These are phyloP conservation scores for Gymnoscopelus braueri DNA, from an alignment of 2,797 vertebrate species.

Conservation along the genomic window DNA sequence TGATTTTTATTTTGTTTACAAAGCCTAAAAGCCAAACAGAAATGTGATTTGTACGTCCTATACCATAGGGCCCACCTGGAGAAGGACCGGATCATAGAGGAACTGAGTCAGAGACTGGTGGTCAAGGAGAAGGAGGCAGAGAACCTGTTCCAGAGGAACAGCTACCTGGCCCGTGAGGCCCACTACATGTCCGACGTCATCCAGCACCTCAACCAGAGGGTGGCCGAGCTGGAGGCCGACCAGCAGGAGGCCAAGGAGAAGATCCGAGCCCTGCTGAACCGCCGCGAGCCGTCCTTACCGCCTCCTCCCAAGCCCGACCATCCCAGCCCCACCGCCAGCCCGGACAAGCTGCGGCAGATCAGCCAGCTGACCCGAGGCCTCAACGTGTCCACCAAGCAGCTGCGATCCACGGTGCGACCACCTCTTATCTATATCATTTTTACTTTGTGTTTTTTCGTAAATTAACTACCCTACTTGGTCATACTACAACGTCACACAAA, in stretches of 20 bases:
- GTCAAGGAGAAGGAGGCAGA: slow-evolving; percentile 62
- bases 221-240: slow-evolving; percentile 70
- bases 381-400: slow-evolving; percentile 66
- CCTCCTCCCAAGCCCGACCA: background rate
- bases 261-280: slow-evolving; percentile 57
- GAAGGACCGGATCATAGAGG: slow-evolving; percentile 68
- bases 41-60: no score
- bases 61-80: slow-evolving; percentile 58
- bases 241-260: slow-evolving; percentile 60
- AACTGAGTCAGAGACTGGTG: slow-evolving; percentile 61
- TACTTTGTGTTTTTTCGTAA: no score
- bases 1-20: no score
- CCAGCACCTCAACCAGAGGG: slow-evolving; percentile 61
- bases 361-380: slow-evolving; percentile 55
- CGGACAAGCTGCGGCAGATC: slow-evolving; percentile 48
- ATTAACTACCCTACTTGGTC: no score
- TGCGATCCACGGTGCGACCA: slow-evolving; percentile 44
- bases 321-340: slow-evolving; percentile 28
- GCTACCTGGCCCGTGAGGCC: slow-evolving; percentile 60
- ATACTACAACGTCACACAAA: no score
- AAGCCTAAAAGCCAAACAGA: no score
- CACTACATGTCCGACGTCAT: slow-evolving; percentile 51
- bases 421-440: no score
- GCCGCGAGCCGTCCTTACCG: background rate
- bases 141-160: slow-evolving; percentile 63